These are phyloP conservation scores for Corbicula japonica DNA, from an alignment of 2,888 invertebrate genomes.

Conservation along the genomic window DNA sequence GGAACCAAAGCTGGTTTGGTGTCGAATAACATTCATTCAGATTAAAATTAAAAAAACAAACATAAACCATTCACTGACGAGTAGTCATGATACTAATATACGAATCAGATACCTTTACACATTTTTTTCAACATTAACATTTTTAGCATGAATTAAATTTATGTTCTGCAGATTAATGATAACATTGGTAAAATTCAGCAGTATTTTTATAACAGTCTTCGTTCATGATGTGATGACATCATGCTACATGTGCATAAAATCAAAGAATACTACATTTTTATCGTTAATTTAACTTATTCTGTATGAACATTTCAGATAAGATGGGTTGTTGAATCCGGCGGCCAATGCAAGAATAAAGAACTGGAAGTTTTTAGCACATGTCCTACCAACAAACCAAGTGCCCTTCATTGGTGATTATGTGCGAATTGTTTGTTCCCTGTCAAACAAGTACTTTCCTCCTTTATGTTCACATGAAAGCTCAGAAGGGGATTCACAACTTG, in stretches of 20 bases:
- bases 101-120: too few relatives aligned
- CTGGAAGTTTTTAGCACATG: slow-evolving; percentile 27
- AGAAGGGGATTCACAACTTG: slow-evolving; percentile 18
- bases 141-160: too few relatives aligned
- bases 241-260: too few relatives aligned
- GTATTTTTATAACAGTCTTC: neutral
- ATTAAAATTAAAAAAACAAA: too few relatives aligned
- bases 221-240: too few relatives aligned
- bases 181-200: neutral
- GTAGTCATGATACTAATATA: too few relatives aligned
- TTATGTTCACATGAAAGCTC: slow-evolving; percentile 1
- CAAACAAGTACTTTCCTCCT: slow-evolving; percentile 36
- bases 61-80: too few relatives aligned
- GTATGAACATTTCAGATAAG: slow-evolving; percentile 30
- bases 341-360: slow-evolving; percentile 50
- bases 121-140: too few relatives aligned
- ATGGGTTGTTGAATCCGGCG: slow-evolving; percentile 53
- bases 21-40: too few relatives aligned
- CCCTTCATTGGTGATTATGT: slow-evolving; percentile 45
- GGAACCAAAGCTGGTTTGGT: too few relatives aligned
- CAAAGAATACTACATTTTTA: too few relatives aligned
- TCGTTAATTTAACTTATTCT: too few relatives aligned
- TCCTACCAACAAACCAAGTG: slow-evolving; percentile 47
- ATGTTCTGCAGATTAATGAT: neutral
- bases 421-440: slow-evolving; percentile 34